Evolutionary conservation across 1,140 invertebrate genomes (phyloP), one percentile per base, ranked within the genome.

Genomic region (Ostrea edulis): DNA sequence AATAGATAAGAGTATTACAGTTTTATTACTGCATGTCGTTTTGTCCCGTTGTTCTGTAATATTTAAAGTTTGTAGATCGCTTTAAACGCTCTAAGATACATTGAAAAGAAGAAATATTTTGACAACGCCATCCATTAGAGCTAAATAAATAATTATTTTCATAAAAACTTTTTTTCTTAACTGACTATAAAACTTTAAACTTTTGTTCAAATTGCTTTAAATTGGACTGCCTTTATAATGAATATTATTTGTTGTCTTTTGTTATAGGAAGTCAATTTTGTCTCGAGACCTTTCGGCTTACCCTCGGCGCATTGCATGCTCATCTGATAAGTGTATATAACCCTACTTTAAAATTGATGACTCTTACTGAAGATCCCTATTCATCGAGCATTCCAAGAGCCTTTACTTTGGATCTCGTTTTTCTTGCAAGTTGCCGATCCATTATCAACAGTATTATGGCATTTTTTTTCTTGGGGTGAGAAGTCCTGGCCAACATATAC

Each of bases 61-160:
- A 29, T 11, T 25, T 3, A 12, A 77, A 35, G 25, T 14, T 20
- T 17, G 4, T 14, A 14, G 14, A 62, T 62, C 55, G 17, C 55
- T 62, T 62, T 62, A 62, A 62, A 62, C 17, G n/a, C 55, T 20
- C 12, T 62, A 77, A 29, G 17, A 62, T 14, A 14, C 58, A 62
- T 20, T 17, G n/a, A 25, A 29, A 29, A 77, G 29, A 77, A 77
- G 68, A 8, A 25, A 77, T 77, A 77, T 77, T 77, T 29, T 77
- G 68, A 77, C 68, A 77, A 77, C 11, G 65, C 25, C 14, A 17
- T 29, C 11, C 68, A 77, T 11, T 14, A 77, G 14, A 44, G 68
- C 29, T 14, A 35, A 77, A 77, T 77, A 77, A 62, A 77, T 77
- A 25, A 77, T 29, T 77, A 25, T 77, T 77, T 77, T 25, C 29